A percentile compares a stretch with the other conserved stretches of the same genome.
These are phyloP conservation scores for Peromyscus maniculatus DNA, from an alignment of 2,113 vertebrate genomes.

Conservation along the genomic window DNA sequence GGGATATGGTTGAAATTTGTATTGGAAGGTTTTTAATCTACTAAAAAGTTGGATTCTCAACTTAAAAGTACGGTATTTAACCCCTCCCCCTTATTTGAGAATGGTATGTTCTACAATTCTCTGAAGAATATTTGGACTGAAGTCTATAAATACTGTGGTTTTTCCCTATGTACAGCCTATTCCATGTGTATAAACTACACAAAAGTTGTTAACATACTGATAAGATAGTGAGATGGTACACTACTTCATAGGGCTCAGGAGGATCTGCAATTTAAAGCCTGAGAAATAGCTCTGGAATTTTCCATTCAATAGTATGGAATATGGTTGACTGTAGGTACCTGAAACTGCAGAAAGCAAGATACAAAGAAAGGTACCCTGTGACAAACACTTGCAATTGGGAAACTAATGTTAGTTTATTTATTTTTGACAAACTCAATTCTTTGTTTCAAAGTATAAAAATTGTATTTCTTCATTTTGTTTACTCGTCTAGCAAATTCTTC, in stretches of 20 bases:
- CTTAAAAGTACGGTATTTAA: slow-evolving; percentile 2
- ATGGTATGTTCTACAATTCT: neutral
- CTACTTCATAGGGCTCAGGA: neutral
- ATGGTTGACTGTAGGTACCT: neutral
- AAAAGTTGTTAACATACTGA: neutral
- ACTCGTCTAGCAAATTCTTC: neutral
- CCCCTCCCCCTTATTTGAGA: neutral
- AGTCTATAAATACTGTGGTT: neutral
- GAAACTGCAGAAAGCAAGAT: neutral
- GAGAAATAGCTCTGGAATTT: neutral
- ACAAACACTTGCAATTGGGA: neutral
- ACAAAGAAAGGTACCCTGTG: neutral
- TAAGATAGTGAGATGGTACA: neutral
- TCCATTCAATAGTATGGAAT: neutral
- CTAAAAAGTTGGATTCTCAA: neutral
- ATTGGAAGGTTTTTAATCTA: slow-evolving; percentile 40
- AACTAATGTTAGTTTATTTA: neutral
- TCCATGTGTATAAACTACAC: neutral
- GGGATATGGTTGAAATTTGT: neutral
- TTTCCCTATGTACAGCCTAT: neutral
- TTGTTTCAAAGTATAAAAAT: slow-evolving; percentile 50
- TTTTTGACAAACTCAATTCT: slow-evolving; percentile 5
- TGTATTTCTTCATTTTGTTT: slow-evolving; percentile 30
- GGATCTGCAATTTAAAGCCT: neutral
- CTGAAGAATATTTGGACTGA: neutral